phyloP scores from a whole-genome alignment of 2,113 vertebrate species.

The Rhodinocichla rosea region DNA sequence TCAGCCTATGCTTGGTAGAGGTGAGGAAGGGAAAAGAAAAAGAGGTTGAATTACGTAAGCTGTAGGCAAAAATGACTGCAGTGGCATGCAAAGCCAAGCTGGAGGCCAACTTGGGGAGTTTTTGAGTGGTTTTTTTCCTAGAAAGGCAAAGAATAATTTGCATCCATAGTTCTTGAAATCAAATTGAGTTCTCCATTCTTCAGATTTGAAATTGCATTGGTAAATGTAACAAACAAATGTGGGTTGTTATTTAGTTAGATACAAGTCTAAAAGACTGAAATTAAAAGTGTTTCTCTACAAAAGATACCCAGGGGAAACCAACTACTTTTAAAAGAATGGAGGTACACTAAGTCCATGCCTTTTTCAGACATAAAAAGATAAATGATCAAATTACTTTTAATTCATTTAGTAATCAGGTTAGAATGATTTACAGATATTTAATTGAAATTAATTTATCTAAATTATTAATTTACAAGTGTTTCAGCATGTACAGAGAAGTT shows the following conservation, averaged over 20 bases:
- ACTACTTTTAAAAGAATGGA: background rate
- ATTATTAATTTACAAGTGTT: background rate
- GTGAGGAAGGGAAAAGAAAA: background rate
- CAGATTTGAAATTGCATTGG: background rate
- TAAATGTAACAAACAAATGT: too few relatives aligned
- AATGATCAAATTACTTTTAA: background rate
- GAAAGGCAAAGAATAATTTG: background rate
- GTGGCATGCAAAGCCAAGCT: background rate
- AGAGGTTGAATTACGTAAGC: accelerated
- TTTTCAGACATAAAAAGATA: background rate
- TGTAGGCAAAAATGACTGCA: background rate
- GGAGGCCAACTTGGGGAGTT: background rate
- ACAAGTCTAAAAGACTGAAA: background rate
- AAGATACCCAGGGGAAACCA: background rate
- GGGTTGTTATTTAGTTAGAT: background rate
- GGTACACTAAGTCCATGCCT: background rate
- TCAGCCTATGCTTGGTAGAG: background rate
- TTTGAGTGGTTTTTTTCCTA: background rate
- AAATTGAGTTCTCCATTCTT: background rate
- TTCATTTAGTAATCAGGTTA: background rate
- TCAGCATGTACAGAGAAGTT: background rate
- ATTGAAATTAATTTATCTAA: background rate
- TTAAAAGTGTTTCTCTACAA: background rate
- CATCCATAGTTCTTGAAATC: background rate
- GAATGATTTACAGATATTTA: background rate